Evolutionary conservation across 2,888 invertebrate genomes (phyloP).

Genomic region (Macropis europaea): DNA sequence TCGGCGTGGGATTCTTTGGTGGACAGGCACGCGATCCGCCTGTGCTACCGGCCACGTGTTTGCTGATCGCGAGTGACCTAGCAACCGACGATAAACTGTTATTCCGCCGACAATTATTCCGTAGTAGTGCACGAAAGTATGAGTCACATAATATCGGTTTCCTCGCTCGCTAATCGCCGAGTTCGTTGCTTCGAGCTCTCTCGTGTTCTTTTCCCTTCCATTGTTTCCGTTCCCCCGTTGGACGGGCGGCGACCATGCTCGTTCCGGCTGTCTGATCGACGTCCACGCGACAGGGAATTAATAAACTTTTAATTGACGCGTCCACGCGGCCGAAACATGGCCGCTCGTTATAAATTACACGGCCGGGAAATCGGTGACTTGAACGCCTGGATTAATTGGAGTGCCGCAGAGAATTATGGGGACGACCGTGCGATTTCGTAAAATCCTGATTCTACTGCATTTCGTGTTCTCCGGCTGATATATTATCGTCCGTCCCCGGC

Average conservation of each 20-base stretch:
- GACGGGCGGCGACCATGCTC: no score
- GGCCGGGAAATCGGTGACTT: background rate
- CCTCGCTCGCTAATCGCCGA: background rate
- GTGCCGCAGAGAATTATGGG: no score
- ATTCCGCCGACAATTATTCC: slow-evolving; percentile 34
- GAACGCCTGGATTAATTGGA: no score
- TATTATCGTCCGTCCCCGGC: no score
- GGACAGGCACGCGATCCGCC: background rate
- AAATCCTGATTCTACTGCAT: no score
- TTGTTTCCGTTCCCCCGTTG: background rate
- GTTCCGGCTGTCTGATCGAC: no score
- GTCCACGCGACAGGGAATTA: no score
- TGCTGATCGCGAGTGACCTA: background rate
- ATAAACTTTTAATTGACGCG: slow-evolving; percentile 40
- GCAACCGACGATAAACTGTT: slow-evolving; percentile 28
- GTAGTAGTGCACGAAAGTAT: slow-evolving; percentile 1
- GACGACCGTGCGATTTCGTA: no score
- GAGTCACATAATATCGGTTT: slow-evolving; percentile 23
- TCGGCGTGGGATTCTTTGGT: no score
- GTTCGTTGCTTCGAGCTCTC: slow-evolving; percentile 7
- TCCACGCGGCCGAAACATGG: background rate
- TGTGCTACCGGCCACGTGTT: background rate
- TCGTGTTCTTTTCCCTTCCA: background rate
- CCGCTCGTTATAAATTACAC: background rate
- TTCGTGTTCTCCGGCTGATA: no score